These are phyloP conservation scores for Anguilla japonica DNA, from an alignment of 2,113 vertebrate species.

Conservation along the genomic window DNA sequence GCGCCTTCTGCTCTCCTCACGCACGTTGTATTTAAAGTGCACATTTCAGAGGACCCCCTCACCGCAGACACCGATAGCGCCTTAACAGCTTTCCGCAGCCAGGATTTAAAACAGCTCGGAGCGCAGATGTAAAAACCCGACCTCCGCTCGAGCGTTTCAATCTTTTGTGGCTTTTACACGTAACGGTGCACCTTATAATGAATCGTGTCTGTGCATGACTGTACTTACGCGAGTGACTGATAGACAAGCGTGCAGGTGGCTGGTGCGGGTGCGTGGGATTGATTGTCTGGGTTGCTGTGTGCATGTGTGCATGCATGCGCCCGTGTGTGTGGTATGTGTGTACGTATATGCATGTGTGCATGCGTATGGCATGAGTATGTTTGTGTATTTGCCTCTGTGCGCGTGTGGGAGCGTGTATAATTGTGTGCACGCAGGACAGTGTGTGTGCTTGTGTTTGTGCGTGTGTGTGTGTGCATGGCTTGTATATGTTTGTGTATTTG, in stretches of 20 bases:
- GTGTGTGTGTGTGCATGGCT: no score
- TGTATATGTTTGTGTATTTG: neutral
- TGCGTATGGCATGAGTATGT: neutral
- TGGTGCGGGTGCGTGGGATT: constrained; percentile 13
- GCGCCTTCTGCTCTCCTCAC: neutral
- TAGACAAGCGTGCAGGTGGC: constrained; percentile 40
- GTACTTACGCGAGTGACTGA: neutral
- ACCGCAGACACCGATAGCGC: neutral
- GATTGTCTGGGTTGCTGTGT: neutral
- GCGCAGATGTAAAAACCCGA: neutral
- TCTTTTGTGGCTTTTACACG: neutral
- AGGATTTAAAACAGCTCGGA: neutral
- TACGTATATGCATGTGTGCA: neutral
- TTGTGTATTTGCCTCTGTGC: neutral
- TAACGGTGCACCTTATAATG: neutral
- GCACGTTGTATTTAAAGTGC: neutral
- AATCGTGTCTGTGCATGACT: neutral
- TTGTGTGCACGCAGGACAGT: neutral
- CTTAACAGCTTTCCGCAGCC: constrained; percentile 17
- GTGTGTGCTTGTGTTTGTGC: neutral
- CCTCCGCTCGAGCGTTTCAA: constrained; percentile 2
- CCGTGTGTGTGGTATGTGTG: constrained; percentile 7
- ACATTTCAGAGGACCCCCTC: neutral
- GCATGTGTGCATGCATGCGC: neutral
- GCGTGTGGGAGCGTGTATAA: neutral